Conservation (phyloP, 2,797 vertebrate genomes). For the Odontamblyopus rebecca region DNA sequence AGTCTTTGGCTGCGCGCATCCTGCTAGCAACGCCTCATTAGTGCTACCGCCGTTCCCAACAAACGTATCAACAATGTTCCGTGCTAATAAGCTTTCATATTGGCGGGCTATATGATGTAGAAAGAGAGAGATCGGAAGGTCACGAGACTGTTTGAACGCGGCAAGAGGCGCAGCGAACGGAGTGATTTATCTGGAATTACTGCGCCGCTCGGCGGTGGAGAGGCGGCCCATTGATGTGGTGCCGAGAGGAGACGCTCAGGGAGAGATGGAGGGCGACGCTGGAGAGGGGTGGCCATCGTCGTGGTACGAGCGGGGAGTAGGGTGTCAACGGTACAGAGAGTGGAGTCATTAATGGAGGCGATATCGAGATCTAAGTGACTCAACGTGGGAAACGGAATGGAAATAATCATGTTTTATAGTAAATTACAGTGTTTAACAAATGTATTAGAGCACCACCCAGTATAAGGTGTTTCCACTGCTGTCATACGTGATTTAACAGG, state of each 20-base stretch:
- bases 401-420: neutral
- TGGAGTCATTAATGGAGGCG: constrained; percentile 3
- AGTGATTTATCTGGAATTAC: constrained; percentile 78
- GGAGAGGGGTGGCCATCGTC: constrained; percentile 35
- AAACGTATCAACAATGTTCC: constrained; percentile 77
- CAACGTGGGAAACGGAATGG: neutral
- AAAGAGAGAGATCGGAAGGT: constrained; percentile 71
- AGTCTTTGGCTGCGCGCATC: constrained; percentile 48
- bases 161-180: constrained; percentile 67
- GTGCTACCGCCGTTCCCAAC: constrained; percentile 64
- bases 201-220: constrained; percentile 66
- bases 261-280: constrained; percentile 36
- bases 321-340: neutral
- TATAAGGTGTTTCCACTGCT: too few relatives aligned
- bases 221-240: constrained; percentile 73
- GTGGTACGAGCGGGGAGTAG: constrained; percentile 20
- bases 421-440: neutral
- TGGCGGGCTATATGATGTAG: constrained; percentile 68
- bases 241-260: constrained; percentile 66
- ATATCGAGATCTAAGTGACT: neutral
- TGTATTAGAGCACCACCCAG: too few relatives aligned
- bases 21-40: constrained; percentile 77
- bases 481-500: too few relatives aligned
- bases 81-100: constrained; percentile 79
- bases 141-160: constrained; percentile 68